Conservation (phyloP, 92 coral and sea anemone genomes). For the Epizoanthus rinbou region DNA sequence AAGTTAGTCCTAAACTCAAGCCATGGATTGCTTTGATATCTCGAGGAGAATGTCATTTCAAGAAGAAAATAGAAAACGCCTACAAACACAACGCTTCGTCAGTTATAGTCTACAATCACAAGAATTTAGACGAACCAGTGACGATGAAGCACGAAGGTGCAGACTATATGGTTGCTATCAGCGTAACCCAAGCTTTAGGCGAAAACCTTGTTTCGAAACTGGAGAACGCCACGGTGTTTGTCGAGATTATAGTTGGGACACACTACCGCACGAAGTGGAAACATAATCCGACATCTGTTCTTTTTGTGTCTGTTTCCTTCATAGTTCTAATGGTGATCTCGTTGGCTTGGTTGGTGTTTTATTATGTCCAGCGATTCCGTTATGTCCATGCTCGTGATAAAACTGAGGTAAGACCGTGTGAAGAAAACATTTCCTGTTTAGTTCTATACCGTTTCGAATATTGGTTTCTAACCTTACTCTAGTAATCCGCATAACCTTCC, state of each 20-base stretch:
- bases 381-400: slow-evolving; percentile 97
- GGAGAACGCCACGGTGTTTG: slow-evolving; percentile 65
- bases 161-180: slow-evolving; percentile 66
- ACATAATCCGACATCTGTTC: slow-evolving; percentile 92
- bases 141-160: slow-evolving; percentile 64
- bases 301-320: slow-evolving; percentile 96
- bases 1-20: slow-evolving; percentile 45
- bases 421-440: background rate
- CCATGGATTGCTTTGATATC: slow-evolving; percentile 92
- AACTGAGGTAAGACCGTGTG: slow-evolving; percentile 81
- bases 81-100: slow-evolving; percentile 89
- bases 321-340: slow-evolving; percentile 98
- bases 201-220: slow-evolving; percentile 63
- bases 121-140: slow-evolving; percentile 22
- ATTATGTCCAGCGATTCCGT: slow-evolving; percentile 96
- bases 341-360: slow-evolving; percentile 96
- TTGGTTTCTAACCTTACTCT: too few relatives aligned
- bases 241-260: slow-evolving; percentile 61
- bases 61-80: slow-evolving; percentile 82
- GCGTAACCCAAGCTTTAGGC: slow-evolving; percentile 71
- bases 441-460: background rate
- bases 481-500: too few relatives aligned
- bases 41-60: slow-evolving; percentile 82
- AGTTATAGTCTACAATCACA: slow-evolving; percentile 72
- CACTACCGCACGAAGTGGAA: slow-evolving; percentile 50